Evolutionary conservation across 2,888 invertebrate genomes (phyloP).

Genomic region (Hypomecis atomaria): DNA sequence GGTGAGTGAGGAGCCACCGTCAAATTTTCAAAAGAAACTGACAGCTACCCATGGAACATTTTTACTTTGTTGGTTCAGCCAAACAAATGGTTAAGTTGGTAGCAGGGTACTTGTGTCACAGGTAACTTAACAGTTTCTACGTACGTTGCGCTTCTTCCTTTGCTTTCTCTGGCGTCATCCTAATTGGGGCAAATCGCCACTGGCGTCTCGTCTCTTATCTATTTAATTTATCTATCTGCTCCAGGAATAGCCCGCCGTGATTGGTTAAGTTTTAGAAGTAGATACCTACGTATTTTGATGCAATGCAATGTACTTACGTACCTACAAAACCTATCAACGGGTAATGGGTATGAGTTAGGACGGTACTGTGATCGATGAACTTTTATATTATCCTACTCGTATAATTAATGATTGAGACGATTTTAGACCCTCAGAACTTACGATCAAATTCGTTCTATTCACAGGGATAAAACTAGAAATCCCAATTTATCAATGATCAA

Average conservation of each 20-base stretch:
- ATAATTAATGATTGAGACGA: too few species aligned
- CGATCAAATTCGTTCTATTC: too few species aligned
- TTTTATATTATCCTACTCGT: too few species aligned
- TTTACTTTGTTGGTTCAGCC: background rate
- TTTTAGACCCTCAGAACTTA: too few species aligned
- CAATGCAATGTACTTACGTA: too few species aligned
- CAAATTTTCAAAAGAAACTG: background rate
- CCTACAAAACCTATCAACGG: too few species aligned
- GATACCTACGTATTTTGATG: background rate
- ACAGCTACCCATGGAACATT: background rate
- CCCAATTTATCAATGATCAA: too few species aligned
- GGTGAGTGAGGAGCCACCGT: background rate
- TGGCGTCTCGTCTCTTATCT: conserved; percentile 62
- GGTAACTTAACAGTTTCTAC: too few species aligned
- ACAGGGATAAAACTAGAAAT: too few species aligned
- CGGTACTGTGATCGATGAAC: too few species aligned
- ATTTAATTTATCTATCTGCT: conserved; percentile 68
- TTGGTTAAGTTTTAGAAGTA: conserved; percentile 30
- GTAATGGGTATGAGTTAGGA: too few species aligned
- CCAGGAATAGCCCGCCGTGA: conserved; percentile 56
- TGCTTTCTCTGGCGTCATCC: conserved; percentile 49
- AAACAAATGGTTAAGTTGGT: conserved; percentile 1
- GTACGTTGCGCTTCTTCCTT: conserved; percentile 10
- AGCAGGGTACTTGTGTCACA: background rate
- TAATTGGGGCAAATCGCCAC: conserved; percentile 65